Evolutionary conservation across 1,140 invertebrate genomes (phyloP).

Genomic region (Trichonephila clavata): DNA sequence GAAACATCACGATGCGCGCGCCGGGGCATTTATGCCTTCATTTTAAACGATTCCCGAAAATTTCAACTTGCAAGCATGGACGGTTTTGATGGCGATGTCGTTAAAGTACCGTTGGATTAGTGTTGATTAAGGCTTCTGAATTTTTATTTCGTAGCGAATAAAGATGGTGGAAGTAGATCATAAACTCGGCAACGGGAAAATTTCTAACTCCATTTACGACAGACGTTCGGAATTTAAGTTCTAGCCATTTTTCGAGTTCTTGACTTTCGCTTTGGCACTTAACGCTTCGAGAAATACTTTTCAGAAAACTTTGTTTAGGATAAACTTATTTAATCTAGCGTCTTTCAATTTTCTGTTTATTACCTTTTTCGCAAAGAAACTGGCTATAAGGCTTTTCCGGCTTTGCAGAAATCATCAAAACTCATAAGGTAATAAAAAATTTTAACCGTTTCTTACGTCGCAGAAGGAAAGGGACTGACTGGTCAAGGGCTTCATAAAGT

Average conservation of each 20-base stretch:
- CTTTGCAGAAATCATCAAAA: constrained; percentile 7
- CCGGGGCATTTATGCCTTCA: constrained; percentile 42
- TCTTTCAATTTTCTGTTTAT: constrained; percentile 67
- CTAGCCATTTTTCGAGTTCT: constrained; percentile 41
- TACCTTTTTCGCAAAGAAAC: constrained; percentile 42
- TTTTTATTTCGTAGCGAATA: constrained; percentile 56
- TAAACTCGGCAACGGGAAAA: constrained; percentile 38
- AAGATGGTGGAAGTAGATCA: constrained; percentile 51
- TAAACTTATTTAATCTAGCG: constrained; percentile 62
- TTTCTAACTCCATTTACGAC: constrained; percentile 67
- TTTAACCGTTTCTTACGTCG: constrained; percentile 19
- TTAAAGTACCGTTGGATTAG: constrained; percentile 65
- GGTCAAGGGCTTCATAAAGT: not conserved
- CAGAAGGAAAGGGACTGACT: not conserved
- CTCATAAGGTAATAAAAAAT: constrained; percentile 34
- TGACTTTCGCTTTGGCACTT: constrained; percentile 41
- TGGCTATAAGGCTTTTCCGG: constrained; percentile 21
- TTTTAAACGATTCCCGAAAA: constrained; percentile 49
- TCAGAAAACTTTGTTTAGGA: constrained; percentile 58
- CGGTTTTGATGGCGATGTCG: constrained; percentile 57
- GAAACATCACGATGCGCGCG: constrained; percentile 31
- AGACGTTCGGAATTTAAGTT: constrained; percentile 55
- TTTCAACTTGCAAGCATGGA: constrained; percentile 33
- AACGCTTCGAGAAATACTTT: constrained; percentile 60
- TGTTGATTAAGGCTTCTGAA: constrained; percentile 67